Evolutionary conservation across 2,797 vertebrate species (phyloP).

Genomic region (Heterohyrax brucei): DNA sequence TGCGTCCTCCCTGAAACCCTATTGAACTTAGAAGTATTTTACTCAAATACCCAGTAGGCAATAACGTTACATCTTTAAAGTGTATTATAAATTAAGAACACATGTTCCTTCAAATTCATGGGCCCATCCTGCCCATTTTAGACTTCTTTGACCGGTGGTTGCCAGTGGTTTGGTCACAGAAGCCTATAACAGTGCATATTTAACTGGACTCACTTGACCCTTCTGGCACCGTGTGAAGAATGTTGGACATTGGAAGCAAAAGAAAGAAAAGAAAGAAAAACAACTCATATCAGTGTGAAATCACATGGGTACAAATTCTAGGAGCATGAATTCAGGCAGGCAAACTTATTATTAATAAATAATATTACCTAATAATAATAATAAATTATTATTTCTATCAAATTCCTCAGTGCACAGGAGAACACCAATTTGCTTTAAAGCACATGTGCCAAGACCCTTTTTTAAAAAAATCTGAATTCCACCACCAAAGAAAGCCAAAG

Average conservation of each 20-base stretch:
- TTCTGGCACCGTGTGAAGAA: not conserved
- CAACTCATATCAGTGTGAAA: not conserved
- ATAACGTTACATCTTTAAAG: constrained; percentile 43
- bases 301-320: not conserved
- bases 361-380: no score
- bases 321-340: not conserved
- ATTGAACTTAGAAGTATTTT: constrained; percentile 16
- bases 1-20: not conserved
- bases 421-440: not conserved
- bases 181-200: constrained; percentile 4
- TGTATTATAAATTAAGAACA: constrained; percentile 38
- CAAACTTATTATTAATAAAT: not conserved
- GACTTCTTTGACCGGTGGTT: not conserved
- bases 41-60: not conserved
- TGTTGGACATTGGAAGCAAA: not conserved
- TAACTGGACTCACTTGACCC: not conserved
- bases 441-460: not conserved
- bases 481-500: not conserved
- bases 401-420: not conserved
- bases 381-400: constrained; percentile 22
- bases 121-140: not conserved
- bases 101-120: not conserved
- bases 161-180: constrained; percentile 26
- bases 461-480: not conserved
- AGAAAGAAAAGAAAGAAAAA: constrained; percentile 45